A percentile compares a stretch with the other conserved stretches of the same genome.
Conservation (phyloP, 2,888 invertebrate species). For the Bhutanitis thaidina region DNA sequence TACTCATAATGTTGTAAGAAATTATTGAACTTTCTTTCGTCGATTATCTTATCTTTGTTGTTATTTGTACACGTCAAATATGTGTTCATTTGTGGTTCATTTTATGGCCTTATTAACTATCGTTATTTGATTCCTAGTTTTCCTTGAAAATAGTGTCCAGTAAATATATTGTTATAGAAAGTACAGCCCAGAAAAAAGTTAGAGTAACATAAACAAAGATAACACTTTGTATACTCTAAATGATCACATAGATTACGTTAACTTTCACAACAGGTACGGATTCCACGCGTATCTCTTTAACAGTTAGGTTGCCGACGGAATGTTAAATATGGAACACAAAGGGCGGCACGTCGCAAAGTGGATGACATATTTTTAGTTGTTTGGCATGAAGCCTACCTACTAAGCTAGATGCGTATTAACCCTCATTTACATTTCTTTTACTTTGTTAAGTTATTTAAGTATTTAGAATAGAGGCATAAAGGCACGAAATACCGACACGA, state of each 20-base stretch:
- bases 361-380: conserved; percentile 10
- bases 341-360: conserved; percentile 23
- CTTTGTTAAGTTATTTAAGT: background rate
- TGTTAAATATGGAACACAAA: conserved; percentile 47
- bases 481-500: too few species aligned
- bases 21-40: too few species aligned
- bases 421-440: background rate
- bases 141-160: too few species aligned
- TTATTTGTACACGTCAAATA: too few species aligned
- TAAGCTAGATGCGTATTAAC: background rate
- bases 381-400: background rate
- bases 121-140: too few species aligned
- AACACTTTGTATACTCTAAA: conserved; percentile 9
- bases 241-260: conserved; percentile 42
- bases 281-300: conserved; percentile 29
- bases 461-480: background rate
- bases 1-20: too few species aligned
- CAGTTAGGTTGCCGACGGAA: conserved; percentile 35
- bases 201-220: too few species aligned
- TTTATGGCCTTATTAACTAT: too few species aligned
- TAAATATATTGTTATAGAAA: too few species aligned
- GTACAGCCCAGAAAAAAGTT: too few species aligned
- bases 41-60: too few species aligned
- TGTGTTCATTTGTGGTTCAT: too few species aligned
- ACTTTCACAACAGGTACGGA: conserved; percentile 33